Percentiles rank a stretch among this genome's conserved stretches.
phyloP scores from a whole-genome alignment of 2,113 vertebrate species.

The Malurus melanocephalus region DNA sequence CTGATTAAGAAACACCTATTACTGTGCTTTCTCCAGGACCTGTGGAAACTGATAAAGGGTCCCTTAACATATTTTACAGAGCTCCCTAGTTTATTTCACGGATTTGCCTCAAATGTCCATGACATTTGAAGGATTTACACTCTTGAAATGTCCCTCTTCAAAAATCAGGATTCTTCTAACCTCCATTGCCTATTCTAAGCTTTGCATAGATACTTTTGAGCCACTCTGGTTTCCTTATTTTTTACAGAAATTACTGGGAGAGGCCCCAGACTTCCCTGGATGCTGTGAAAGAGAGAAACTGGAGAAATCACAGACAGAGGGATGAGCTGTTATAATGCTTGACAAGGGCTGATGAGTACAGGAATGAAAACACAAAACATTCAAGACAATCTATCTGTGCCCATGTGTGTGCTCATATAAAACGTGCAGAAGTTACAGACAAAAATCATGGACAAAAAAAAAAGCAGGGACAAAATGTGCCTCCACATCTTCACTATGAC shows the following conservation, averaged over 20 bases:
- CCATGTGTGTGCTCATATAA: background rate
- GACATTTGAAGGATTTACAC: background rate
- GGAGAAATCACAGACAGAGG: background rate
- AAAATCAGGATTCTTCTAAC: background rate
- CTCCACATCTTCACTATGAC: background rate
- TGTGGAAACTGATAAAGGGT: background rate
- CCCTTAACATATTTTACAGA: background rate
- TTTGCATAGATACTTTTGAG: background rate
- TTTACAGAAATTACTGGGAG: background rate
- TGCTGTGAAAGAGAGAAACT: background rate
- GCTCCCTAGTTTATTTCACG: background rate
- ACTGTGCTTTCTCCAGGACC: background rate
- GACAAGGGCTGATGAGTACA: background rate
- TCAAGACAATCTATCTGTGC: background rate
- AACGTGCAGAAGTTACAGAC: background rate
- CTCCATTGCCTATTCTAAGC: background rate
- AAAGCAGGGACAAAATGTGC: background rate
- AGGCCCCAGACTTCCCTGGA: background rate
- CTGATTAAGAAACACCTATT: background rate
- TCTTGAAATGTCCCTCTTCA: background rate
- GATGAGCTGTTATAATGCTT: fast-evolving
- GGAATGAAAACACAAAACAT: background rate
- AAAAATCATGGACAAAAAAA: background rate
- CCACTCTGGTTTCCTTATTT: background rate
- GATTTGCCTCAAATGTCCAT: background rate